These are phyloP conservation scores for Micrastur ruficollis DNA, from an alignment of 2,797 vertebrate genomes.

Conservation along the genomic window DNA sequence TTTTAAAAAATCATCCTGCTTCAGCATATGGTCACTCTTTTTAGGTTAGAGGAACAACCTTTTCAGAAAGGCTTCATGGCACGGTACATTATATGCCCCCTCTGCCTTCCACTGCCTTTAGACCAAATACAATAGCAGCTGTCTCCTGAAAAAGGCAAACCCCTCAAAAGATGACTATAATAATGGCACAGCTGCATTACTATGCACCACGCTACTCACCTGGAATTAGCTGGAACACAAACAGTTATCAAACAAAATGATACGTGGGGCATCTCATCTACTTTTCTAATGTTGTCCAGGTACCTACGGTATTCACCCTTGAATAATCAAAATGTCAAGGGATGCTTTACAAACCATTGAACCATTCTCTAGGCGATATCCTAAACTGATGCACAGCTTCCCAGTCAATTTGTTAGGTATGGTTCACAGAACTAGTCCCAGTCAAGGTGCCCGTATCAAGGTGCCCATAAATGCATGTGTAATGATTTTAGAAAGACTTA, in stretches of 20 bases:
- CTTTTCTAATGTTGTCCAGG: neutral
- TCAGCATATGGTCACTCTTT: neutral
- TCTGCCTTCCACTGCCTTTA: neutral
- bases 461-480: neutral
- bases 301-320: neutral
- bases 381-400: neutral
- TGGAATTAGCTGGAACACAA: slow-evolving; percentile 11
- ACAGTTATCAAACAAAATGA: slow-evolving; percentile 12
- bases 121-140: neutral
- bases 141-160: neutral
- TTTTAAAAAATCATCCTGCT: neutral
- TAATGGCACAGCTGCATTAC: neutral
- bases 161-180: neutral
- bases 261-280: neutral
- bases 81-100: neutral
- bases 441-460: neutral
- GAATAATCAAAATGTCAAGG: slow-evolving; percentile 8
- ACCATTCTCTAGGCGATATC: neutral
- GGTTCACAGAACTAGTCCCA: neutral
- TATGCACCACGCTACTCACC: neutral
- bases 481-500: neutral
- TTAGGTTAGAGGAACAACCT: neutral
- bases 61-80: neutral
- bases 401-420: neutral
- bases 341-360: neutral